Evolutionary conservation across 2,888 invertebrate genomes (phyloP).

Genomic region (Spisula solida): DNA sequence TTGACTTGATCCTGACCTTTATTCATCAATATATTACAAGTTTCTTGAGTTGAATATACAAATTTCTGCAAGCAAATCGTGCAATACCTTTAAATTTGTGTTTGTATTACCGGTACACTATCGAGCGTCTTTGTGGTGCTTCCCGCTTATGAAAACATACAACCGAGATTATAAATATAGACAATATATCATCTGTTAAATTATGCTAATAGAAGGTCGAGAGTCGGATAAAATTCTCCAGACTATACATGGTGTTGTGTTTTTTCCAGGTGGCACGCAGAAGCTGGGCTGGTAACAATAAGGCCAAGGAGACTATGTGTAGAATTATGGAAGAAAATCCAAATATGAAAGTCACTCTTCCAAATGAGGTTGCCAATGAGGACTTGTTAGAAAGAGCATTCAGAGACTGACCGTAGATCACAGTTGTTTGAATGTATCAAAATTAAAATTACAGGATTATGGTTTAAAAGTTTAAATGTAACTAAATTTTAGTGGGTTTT

Average conservation of each 20-base stretch:
- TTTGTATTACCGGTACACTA: too few relatives aligned
- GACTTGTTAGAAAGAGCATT: constrained; percentile 75
- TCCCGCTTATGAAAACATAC: too few relatives aligned
- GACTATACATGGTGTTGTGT: background rate
- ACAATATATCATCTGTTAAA: too few relatives aligned
- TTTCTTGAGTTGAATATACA: too few relatives aligned
- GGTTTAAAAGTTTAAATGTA: background rate
- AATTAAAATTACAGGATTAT: background rate
- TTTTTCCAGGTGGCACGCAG: constrained; percentile 88
- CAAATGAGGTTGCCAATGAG: constrained; percentile 86
- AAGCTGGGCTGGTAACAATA: constrained; percentile 89
- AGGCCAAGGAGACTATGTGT: constrained; percentile 89
- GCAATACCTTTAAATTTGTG: too few relatives aligned
- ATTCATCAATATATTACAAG: too few relatives aligned
- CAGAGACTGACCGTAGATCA: constrained; percentile 50
- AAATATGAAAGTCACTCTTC: constrained; percentile 89
- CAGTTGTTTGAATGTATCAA: background rate
- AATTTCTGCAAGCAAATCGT: too few relatives aligned
- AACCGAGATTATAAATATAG: too few relatives aligned
- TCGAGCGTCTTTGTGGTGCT: too few relatives aligned
- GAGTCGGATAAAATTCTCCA: too few relatives aligned
- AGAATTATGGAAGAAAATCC: constrained; percentile 88
- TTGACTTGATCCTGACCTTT: too few relatives aligned
- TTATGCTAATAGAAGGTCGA: too few relatives aligned
- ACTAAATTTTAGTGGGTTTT: background rate